A percentile compares a stretch with the other conserved stretches of the same genome.
These are phyloP conservation scores for Thamnophis elegans DNA, from an alignment of 2,797 vertebrate genomes.

Conservation along the genomic window DNA sequence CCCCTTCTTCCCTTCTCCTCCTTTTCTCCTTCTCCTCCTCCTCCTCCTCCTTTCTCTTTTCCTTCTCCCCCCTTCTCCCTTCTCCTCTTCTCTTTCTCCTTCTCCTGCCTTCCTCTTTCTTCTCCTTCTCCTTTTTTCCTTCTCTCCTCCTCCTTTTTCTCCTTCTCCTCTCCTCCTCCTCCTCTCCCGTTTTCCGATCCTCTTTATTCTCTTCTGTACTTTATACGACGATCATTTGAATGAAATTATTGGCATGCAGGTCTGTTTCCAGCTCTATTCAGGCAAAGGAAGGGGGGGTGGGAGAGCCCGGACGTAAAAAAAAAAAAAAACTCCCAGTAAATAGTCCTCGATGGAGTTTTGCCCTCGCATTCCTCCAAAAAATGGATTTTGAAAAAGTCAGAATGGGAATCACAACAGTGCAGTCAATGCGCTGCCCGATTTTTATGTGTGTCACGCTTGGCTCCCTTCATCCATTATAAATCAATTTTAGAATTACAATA, in stretches of 20 bases:
- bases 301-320: background rate
- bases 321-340: background rate
- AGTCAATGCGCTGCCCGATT: background rate
- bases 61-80: no score
- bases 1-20: no score
- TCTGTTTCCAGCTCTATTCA: background rate
- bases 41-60: no score
- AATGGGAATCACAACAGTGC: background rate
- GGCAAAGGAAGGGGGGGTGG: background rate
- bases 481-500: background rate
- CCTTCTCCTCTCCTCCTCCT: no score
- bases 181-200: background rate
- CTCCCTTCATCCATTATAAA: background rate
- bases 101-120: no score
- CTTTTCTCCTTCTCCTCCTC: no score
- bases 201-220: background rate
- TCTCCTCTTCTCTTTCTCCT: accelerated
- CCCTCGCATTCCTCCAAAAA: background rate
- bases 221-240: background rate
- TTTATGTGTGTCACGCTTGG: background rate
- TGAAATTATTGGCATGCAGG: background rate
- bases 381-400: background rate
- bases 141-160: no score
- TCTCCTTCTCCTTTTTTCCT: no score
- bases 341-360: accelerated